Evolutionary conservation across 2,797 vertebrate genomes (phyloP), one percentile per base, ranked within the genome.

Genomic region (Dicrostonyx torquatus): DNA sequence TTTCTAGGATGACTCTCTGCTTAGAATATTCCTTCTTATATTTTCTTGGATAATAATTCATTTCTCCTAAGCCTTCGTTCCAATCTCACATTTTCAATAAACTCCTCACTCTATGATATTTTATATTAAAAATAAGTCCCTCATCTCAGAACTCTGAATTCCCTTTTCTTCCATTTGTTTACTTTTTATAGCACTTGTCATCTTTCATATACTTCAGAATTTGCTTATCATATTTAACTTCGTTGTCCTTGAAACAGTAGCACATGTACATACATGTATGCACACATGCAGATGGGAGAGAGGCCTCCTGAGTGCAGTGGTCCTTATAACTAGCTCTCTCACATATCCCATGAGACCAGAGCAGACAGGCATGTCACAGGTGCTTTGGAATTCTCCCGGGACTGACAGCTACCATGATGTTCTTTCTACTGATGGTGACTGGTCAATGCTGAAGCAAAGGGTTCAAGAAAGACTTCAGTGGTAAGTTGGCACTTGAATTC

Each of bases 81-180:
- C 15, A 82, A 73, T 20, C 60, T 85, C 40, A 64, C 14, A 68
- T 83, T 87, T 90, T 89, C 89, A 78, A 43, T 62, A 60, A 95
- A 34, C 18, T 60, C n/a, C 22, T 76, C 43, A 0, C 13, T 78
- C 80, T 31, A 18, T 17, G 40, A 45, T 66, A 43, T n/a, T 80
- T 77, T 87, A 66, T 75, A 94, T 89, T 29, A 82, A 78, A 95
- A 77, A 58, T 1, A 0, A 68, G 90, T 43, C 55, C 18, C 14
- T 85, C 12, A 18, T 58, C 64, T 88, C 45, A 73, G 29, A 87
- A 73, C 37, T 84, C 48, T 17, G 45, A 55, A 87, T n/a, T 84
- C 83, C 78, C 12, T 73, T 68, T 31, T 48, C 40, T 5, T 40
- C 3, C 85, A 87, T 72, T 77, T 82, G 34, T 80, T 85, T 18